Percentiles rank a stretch among this genome's conserved stretches.
Evolutionary conservation across 2,113 vertebrate species (phyloP).

Genomic region (Ardeotis arabs): DNA sequence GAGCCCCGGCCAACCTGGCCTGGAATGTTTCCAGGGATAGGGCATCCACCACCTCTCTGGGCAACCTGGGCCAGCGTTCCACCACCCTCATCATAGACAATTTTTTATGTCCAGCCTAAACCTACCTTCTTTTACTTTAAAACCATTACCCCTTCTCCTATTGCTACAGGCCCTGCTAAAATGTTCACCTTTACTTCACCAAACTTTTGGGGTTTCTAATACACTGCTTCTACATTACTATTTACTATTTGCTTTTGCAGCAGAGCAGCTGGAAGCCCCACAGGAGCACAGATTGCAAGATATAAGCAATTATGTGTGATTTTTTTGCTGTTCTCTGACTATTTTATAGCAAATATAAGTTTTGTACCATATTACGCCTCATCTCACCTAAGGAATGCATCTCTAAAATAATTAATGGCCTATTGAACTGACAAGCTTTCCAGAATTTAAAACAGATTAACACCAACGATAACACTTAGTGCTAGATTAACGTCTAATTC

Average conservation of each 20-base stretch:
- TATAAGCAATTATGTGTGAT: background rate
- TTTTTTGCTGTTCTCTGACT: background rate
- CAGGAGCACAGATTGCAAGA: background rate
- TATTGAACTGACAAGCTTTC: background rate
- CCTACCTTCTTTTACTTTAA: no score
- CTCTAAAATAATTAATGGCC: background rate
- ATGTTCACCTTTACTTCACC: background rate
- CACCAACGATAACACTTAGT: background rate
- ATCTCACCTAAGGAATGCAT: background rate
- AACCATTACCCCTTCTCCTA: no score
- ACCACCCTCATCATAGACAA: no score
- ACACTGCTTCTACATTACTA: rapidly evolving
- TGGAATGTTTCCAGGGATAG: no score
- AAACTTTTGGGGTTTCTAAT: background rate
- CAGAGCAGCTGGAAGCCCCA: background rate
- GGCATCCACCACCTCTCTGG: no score
- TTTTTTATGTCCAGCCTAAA: no score
- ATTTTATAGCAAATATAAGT: background rate
- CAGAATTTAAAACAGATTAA: background rate
- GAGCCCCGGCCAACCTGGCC: no score
- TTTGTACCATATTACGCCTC: background rate
- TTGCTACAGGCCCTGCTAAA: background rate
- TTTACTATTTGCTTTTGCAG: background rate
- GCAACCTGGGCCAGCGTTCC: no score
- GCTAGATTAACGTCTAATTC: background rate